Base-by-base conservation (phyloP, 2,113 vertebrate genomes). In the Brachionichthys hirsutus region DNA sequence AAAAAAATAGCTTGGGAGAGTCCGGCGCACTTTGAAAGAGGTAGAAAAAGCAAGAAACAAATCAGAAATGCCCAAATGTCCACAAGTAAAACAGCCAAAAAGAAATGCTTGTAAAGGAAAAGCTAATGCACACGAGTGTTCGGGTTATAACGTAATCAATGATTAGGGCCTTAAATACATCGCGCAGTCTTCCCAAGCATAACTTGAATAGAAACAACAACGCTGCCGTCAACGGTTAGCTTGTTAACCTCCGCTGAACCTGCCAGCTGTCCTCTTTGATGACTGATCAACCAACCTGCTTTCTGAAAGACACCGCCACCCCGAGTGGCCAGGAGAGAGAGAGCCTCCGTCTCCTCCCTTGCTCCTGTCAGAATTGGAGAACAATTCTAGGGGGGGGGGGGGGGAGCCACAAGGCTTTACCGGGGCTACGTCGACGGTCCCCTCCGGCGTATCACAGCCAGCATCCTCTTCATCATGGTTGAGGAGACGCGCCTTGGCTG, bases 221-320 rank as follows among this genome's bases (percentile, higher is more conserved):
- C 54, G 4, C 71, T 81, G 81, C 84, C 81, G 77, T 83, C 71
- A 75, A 65, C 30, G 35, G 70, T 82, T 78, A 81, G 69, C 70
- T n/a, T 52, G 77, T 77, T 87, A 77, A 85, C 82, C 86, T 80
- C 79, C 50, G 13, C 56, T 83, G 83, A 90, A 87, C 85, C 89
- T 77, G 83, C 77, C 81, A 73, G 76, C 84, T 89, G 90, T 88
- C 89, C 66, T 58, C 44, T 85, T 75, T 81, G 73, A 75, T 90
- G 87, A 89, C 71, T 1, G 11, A 63, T 67, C 54, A 35, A 65
- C 78, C 72, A 43, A 80, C 62, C 75, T 60, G 61, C 67, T 68
- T 80, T 67, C 42, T 41, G 9, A 9, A 59, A 67, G 85, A 84
- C 70, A 75, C 48, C 54, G 73, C 77, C 65, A 24, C 77, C 75